Conservation (phyloP, 2,797 vertebrate genomes). For the Gobio occitaniae region DNA sequence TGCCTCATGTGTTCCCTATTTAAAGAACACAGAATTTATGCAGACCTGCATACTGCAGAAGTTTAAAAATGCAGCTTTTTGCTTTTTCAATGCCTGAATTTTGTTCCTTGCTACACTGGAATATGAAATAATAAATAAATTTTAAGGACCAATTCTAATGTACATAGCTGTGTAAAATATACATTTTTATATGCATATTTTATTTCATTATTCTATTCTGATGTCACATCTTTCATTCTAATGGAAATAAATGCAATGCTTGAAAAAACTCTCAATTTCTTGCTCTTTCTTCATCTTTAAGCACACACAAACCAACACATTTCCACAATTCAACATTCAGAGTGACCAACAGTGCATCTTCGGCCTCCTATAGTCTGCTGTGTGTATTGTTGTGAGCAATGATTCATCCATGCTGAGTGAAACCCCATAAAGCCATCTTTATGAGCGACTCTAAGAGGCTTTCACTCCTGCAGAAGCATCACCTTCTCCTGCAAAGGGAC, state of each 20-base stretch:
- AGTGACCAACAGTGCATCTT: not conserved
- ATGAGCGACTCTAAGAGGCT: constrained; percentile 57
- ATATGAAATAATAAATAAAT: not conserved
- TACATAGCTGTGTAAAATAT: not conserved
- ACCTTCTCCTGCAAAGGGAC: constrained; percentile 51
- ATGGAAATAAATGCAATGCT: not conserved
- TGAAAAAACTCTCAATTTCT: not conserved
- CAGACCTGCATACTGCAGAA: constrained; percentile 24
- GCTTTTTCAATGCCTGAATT: not conserved
- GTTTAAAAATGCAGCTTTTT: constrained; percentile 16
- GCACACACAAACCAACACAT: constrained; percentile 33
- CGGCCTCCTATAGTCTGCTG: constrained; percentile 42
- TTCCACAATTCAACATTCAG: not conserved
- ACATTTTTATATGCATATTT: too few relatives aligned
- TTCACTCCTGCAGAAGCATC: constrained; percentile 61
- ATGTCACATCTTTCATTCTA: not conserved
- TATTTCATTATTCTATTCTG: too few relatives aligned
- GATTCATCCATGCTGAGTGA: constrained; percentile 49
- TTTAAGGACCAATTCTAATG: not conserved
- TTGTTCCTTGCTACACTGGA: not conserved
- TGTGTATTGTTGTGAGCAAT: constrained; percentile 50
- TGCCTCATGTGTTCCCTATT: constrained; percentile 23
- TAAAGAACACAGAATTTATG: constrained; percentile 11
- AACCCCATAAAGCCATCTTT: constrained; percentile 60
- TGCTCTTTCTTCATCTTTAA: not conserved